Evolutionary conservation across 2,113 vertebrate species (phyloP).

Genomic region (Ceyx melanurus): DNA sequence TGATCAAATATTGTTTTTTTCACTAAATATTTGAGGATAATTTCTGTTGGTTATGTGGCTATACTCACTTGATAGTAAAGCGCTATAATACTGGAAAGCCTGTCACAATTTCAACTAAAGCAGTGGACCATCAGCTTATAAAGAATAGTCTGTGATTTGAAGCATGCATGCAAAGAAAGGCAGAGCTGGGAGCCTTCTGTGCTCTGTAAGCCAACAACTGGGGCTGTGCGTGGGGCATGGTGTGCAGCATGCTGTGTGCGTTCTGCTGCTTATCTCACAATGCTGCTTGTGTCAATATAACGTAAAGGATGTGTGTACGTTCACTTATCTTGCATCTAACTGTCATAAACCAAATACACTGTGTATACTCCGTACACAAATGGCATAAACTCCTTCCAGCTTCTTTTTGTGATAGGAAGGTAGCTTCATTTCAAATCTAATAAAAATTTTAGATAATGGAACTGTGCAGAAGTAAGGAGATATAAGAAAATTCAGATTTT

Average conservation of each 20-base stretch:
- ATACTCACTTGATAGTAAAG: slow-evolving; percentile 72
- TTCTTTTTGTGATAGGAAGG: neutral
- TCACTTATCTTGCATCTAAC: neutral
- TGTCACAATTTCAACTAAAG: slow-evolving; percentile 66
- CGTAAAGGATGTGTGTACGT: neutral
- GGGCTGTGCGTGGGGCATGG: neutral
- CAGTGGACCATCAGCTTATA: slow-evolving; percentile 56
- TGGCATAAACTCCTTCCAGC: neutral
- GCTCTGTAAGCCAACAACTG: neutral
- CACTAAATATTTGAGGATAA: slow-evolving; percentile 72
- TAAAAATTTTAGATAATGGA: neutral
- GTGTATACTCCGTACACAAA: neutral
- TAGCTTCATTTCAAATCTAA: neutral
- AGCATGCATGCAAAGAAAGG: slow-evolving; percentile 12
- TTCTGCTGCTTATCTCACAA: rapidly evolving
- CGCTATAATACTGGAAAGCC: slow-evolving; percentile 47
- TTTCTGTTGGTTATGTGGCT: slow-evolving; percentile 74
- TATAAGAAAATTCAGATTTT: neutral
- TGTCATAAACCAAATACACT: neutral
- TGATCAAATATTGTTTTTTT: slow-evolving; percentile 55
- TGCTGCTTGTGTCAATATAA: neutral
- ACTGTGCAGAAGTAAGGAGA: neutral
- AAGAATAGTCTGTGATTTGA: slow-evolving; percentile 33
- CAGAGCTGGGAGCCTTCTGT: neutral
- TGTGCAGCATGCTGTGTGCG: neutral